Percentiles rank a stretch among this genome's conserved stretches.
These are phyloP conservation scores for Cecropterus lyciades DNA, from an alignment of 1,140 invertebrate species.

Conservation along the genomic window DNA sequence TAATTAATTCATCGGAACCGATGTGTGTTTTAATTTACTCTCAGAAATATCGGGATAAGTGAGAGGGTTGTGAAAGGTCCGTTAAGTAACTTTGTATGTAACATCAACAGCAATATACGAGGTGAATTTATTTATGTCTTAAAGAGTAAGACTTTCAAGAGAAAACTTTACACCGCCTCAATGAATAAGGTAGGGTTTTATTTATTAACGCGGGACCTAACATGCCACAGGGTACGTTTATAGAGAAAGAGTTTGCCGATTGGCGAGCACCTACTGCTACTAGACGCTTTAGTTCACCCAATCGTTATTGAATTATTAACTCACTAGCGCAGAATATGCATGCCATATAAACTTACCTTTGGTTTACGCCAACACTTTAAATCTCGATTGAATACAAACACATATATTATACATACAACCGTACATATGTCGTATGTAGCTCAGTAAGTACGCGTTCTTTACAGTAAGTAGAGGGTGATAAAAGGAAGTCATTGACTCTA, in stretches of 20 bases:
- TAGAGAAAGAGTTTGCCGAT: constrained; percentile 3
- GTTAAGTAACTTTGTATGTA: constrained; percentile 32
- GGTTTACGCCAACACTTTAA: constrained; percentile 13
- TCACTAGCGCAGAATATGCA: not conserved
- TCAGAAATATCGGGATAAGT: constrained; percentile 14
- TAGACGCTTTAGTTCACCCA: constrained; percentile 6
- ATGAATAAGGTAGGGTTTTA: constrained; percentile 34
- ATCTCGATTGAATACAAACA: constrained; percentile 23
- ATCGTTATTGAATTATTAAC: constrained; percentile 26
- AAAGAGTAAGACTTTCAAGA: constrained; percentile 10
- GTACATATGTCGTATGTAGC: not conserved
- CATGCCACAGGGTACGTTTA: constrained; percentile 9
- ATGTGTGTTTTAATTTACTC: constrained; percentile 23
- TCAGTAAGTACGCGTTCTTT: constrained; percentile 5
- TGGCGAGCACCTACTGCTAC: not conserved
- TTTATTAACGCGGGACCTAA: constrained; percentile 24
- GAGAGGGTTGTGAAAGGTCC: constrained; percentile 16
- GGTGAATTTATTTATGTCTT: constrained; percentile 37
- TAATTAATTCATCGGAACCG: constrained; percentile 27
- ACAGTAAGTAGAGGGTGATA: not conserved
- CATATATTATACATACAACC: not conserved
- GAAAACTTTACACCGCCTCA: constrained; percentile 25
- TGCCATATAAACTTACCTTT: constrained; percentile 11
- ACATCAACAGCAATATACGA: constrained; percentile 11
- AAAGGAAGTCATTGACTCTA: not conserved